These are phyloP conservation scores for Lasiommata megera DNA, from an alignment of 2,888 invertebrate species.

Conservation along the genomic window DNA sequence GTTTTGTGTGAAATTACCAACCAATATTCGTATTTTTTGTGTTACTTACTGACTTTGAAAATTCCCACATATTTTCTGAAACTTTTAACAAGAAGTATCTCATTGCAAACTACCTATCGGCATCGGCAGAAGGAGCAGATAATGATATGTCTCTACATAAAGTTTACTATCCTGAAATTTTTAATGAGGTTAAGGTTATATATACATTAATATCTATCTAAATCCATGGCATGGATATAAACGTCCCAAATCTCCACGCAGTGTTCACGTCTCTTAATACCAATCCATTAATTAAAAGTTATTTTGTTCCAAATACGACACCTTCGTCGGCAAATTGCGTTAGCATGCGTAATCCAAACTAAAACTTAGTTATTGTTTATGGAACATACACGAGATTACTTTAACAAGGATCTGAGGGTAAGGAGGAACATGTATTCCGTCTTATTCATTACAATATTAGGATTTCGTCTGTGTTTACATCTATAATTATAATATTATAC, in stretches of 20 bases:
- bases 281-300: constrained; percentile 82
- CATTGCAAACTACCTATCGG: too few relatives aligned
- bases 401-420: constrained; percentile 19
- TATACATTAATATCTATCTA: constrained; percentile 30
- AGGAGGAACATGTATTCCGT: constrained; percentile 37
- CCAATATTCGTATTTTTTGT: too few relatives aligned
- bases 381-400: constrained; percentile 28
- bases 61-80: too few relatives aligned
- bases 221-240: constrained; percentile 37
- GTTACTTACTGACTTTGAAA: too few relatives aligned
- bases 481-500: too few relatives aligned
- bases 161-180: too few relatives aligned
- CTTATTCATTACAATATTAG: too few relatives aligned
- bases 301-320: constrained; percentile 69
- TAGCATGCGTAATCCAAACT: constrained; percentile 56
- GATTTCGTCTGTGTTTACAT: too few relatives aligned
- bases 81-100: too few relatives aligned
- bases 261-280: constrained; percentile 64
- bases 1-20: too few relatives aligned
- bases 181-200: constrained; percentile 10
- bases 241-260: constrained; percentile 56
- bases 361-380: constrained; percentile 41
- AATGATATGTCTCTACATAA: too few relatives aligned
- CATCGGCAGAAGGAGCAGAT: too few relatives aligned
- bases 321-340: constrained; percentile 55